phyloP scores from a whole-genome alignment of 1,140 invertebrate genomes.

The Drosophila tropicalis region DNA sequence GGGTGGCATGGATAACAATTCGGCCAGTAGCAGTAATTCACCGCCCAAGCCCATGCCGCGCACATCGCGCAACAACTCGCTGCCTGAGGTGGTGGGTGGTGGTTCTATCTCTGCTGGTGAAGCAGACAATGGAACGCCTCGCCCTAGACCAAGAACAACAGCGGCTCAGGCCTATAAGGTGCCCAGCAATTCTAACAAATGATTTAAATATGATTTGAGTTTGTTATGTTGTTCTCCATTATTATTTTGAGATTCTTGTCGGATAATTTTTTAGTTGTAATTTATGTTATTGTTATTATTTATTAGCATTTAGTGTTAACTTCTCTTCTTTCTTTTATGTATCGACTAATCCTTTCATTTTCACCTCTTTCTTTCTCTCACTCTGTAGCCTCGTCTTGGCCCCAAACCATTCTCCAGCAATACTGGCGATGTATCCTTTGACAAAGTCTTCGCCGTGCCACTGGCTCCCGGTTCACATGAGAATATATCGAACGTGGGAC shows the following conservation, averaged over 20 bases:
- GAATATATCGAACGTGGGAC: conserved; percentile 70
- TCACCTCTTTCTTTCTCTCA: neutral
- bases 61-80: conserved; percentile 86
- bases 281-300: neutral
- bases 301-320: neutral
- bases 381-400: conserved; percentile 88
- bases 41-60: conserved; percentile 91
- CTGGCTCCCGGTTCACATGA: conserved; percentile 86
- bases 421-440: conserved; percentile 89
- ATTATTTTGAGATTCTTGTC: neutral
- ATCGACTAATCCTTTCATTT: too few relatives aligned
- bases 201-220: neutral
- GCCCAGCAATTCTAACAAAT: conserved; percentile 21
- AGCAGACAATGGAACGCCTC: conserved; percentile 83
- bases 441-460: conserved; percentile 91
- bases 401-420: conserved; percentile 92
- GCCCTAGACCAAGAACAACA: conserved; percentile 89
- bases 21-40: conserved; percentile 67
- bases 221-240: neutral
- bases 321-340: too few relatives aligned
- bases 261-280: neutral
- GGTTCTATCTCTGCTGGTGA: conserved; percentile 28
- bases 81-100: conserved; percentile 84
- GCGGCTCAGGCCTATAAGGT: conserved; percentile 84
- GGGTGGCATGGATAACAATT: conserved; percentile 53